These are phyloP conservation scores for Diploscapter pachys DNA, from an alignment of 1,140 invertebrate genomes.

Conservation along the genomic window DNA sequence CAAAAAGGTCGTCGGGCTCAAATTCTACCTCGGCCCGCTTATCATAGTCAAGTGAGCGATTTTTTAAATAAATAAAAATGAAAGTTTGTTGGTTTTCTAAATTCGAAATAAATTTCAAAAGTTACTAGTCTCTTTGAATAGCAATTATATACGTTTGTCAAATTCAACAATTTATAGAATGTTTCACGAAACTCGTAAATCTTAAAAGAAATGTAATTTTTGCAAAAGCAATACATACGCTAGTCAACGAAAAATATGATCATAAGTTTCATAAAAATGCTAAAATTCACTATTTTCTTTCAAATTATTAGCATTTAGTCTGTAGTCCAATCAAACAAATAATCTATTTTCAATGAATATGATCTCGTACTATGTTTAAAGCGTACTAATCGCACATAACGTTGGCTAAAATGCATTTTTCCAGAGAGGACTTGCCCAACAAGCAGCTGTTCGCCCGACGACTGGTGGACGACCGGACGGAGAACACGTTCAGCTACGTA, in stretches of 20 bases:
- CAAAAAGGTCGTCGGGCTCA: constrained; percentile 19
- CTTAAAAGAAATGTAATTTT: no score
- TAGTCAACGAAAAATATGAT: no score
- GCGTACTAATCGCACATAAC: background rate
- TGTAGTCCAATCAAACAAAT: background rate
- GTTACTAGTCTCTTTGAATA: background rate
- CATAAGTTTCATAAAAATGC: no score
- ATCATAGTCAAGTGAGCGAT: constrained; percentile 74
- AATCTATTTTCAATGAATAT: background rate
- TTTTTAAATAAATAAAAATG: no score
- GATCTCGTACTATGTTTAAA: no score
- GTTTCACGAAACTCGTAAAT: no score
- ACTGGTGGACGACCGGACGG: constrained; percentile 87
- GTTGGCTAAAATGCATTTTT: constrained; percentile 23
- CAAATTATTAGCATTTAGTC: background rate
- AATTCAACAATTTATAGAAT: no score
- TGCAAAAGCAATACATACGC: no score
- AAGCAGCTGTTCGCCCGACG: constrained; percentile 78
- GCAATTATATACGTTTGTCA: background rate
- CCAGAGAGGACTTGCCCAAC: constrained; percentile 80
- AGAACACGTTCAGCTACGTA: constrained; percentile 88
- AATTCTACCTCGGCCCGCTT: constrained; percentile 68
- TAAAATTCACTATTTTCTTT: no score
- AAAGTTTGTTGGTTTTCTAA: no score
- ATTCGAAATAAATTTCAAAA: background rate